Percentiles rank a stretch among this genome's conserved stretches.
phyloP scores from a whole-genome alignment of 2,113 vertebrate species.

The Brachirus orientalis region DNA sequence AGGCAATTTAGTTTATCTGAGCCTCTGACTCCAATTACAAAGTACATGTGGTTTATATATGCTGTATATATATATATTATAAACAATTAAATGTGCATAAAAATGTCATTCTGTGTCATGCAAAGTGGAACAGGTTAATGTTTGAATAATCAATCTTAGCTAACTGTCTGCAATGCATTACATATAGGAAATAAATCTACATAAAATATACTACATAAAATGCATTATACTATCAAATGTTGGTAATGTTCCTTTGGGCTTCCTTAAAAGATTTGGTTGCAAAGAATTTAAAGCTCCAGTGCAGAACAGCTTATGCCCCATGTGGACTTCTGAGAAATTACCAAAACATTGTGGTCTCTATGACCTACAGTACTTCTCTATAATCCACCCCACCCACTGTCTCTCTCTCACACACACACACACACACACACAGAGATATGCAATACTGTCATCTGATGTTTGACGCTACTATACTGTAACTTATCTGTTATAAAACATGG shows the following conservation, averaged over 20 bases:
- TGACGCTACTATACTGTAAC: too few relatives aligned
- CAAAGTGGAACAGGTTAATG: not conserved
- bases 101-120: slow-evolving; percentile 3
- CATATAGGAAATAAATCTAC: not conserved
- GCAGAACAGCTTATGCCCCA: too few relatives aligned
- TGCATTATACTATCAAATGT: not conserved
- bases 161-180: not conserved
- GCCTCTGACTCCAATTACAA: not conserved
- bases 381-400: too few relatives aligned
- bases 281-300: too few relatives aligned
- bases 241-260: not conserved
- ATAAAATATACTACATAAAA: too few relatives aligned
- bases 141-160: slow-evolving; percentile 24
- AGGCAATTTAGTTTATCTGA: slow-evolving; percentile 40
- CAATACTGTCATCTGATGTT: too few relatives aligned
- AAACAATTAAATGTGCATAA: not conserved
- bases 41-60: slow-evolving; percentile 13
- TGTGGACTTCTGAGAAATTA: too few relatives aligned
- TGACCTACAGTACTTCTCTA: too few relatives aligned
- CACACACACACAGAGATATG: too few relatives aligned
- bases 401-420: too few relatives aligned
- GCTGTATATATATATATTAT: slow-evolving; percentile 27
- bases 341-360: too few relatives aligned
- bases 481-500: too few relatives aligned
- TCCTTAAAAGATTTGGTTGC: not conserved